Conservation (phyloP, 2,888 invertebrate genomes). For the Cartodere bifasciata region DNA sequence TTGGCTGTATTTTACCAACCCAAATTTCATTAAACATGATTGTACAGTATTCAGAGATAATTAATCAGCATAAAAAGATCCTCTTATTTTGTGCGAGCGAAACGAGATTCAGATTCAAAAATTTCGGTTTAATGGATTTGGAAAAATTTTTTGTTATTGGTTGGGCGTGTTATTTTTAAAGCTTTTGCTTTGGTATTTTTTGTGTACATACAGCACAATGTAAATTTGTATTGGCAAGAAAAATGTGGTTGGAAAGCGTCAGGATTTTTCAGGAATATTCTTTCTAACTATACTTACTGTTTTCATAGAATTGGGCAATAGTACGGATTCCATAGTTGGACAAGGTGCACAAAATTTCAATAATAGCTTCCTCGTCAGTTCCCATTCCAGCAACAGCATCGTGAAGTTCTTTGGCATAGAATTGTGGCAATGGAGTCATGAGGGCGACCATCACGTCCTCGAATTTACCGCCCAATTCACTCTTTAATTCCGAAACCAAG, state of each 20-base stretch:
- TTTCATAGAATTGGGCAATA: constrained; percentile 73
- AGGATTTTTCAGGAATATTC: background rate
- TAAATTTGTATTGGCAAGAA: background rate
- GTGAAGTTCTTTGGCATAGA: constrained; percentile 81
- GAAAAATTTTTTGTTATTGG: no score
- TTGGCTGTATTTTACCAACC: no score
- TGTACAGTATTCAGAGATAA: no score
- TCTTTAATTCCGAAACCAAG: constrained; percentile 66
- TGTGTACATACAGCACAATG: background rate
- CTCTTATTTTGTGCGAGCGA: no score
- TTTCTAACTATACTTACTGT: constrained; percentile 46
- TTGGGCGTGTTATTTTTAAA: no score
- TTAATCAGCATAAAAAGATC: no score
- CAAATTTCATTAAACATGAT: no score
- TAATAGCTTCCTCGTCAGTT: constrained; percentile 82
- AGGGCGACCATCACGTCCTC: constrained; percentile 83
- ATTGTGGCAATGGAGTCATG: constrained; percentile 82
- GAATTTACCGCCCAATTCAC: constrained; percentile 79
- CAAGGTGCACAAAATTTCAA: constrained; percentile 84
- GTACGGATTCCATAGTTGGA: constrained; percentile 82
- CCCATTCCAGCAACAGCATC: constrained; percentile 78
- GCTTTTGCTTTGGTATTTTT: no score
- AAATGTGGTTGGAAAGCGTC: background rate
- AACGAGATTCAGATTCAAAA: no score
- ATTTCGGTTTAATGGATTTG: no score